Evolutionary conservation across 2,113 vertebrate genomes (phyloP).

Genomic region (Pedetes capensis): DNA sequence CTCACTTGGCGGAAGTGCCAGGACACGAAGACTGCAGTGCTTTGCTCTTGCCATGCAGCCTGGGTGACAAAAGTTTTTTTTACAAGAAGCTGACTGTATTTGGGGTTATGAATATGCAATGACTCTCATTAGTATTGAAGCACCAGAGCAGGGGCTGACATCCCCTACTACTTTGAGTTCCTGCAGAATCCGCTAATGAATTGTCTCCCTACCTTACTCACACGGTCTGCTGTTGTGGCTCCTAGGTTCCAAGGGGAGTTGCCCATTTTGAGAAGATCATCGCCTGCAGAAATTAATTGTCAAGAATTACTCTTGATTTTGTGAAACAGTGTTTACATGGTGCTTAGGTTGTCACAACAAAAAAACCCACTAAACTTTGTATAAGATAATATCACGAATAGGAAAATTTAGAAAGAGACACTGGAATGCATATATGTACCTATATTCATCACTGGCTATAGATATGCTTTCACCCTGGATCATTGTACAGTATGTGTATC

Average conservation of each 20-base stretch:
- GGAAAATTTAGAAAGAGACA: constrained; percentile 56
- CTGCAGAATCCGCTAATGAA: constrained; percentile 88
- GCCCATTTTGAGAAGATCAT: constrained; percentile 82
- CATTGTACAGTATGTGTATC: not conserved
- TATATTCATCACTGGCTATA: not conserved
- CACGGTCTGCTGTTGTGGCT: constrained; percentile 75
- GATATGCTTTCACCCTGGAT: not conserved
- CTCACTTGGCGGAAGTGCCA: constrained; percentile 86
- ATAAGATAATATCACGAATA: constrained; percentile 60
- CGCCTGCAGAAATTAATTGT: constrained; percentile 84
- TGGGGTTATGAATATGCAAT: constrained; percentile 92
- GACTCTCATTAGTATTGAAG: constrained; percentile 92
- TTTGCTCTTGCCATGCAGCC: constrained; percentile 86
- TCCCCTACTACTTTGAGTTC: constrained; percentile 87
- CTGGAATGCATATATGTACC: not conserved
- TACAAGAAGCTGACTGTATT: constrained; percentile 89
- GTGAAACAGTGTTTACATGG: constrained; percentile 79
- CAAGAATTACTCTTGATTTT: constrained; percentile 79
- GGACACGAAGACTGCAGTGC: constrained; percentile 80
- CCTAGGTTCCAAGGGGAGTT: constrained; percentile 80
- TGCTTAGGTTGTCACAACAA: constrained; percentile 82
- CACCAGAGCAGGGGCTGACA: constrained; percentile 84
- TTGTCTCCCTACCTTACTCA: constrained; percentile 85
- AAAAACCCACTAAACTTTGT: constrained; percentile 75
- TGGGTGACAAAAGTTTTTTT: constrained; percentile 89